Percentiles rank a stretch among this genome's conserved stretches.
Evolutionary conservation across 2,888 invertebrate genomes (phyloP).

Genomic region (Lacanobia wlatinum): DNA sequence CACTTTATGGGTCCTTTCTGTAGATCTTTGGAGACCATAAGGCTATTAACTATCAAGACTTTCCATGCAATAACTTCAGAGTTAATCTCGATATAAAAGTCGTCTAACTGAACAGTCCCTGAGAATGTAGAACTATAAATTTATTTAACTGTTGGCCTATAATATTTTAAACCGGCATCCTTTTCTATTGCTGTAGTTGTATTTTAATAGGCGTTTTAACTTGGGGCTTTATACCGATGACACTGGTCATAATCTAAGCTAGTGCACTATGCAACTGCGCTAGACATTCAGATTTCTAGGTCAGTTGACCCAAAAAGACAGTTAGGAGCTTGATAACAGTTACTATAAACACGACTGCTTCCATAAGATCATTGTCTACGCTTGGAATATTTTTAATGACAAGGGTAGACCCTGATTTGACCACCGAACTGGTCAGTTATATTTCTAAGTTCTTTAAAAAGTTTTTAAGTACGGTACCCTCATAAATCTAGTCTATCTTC

Average conservation of each 20-base stretch:
- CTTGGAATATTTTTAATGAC: background rate
- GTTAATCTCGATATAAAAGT: slow-evolving; percentile 28
- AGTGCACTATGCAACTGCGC: background rate
- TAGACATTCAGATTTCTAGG: slow-evolving; percentile 22
- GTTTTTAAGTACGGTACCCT: background rate
- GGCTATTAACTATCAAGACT: background rate
- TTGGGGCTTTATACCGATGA: background rate
- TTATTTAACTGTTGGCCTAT: slow-evolving; percentile 25
- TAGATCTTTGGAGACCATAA: background rate
- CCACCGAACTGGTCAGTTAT: background rate
- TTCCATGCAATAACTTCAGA: background rate
- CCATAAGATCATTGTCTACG: background rate
- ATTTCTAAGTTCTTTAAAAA: background rate
- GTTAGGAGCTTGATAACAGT: slow-evolving; percentile 14
- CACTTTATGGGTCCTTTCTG: background rate
- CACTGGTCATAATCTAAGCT: background rate
- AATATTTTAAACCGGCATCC: slow-evolving; percentile 16
- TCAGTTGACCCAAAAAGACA: slow-evolving; percentile 23
- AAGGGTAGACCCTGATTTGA: background rate
- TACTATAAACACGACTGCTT: background rate
- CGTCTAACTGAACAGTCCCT: background rate
- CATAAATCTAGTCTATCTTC: background rate
- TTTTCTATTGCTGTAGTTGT: slow-evolving; percentile 11
- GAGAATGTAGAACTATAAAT: slow-evolving; percentile 35
- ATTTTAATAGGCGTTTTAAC: background rate